phyloP scores from a whole-genome alignment of 64 coral and sea anemone genomes.

The Platygyra sinensis region DNA sequence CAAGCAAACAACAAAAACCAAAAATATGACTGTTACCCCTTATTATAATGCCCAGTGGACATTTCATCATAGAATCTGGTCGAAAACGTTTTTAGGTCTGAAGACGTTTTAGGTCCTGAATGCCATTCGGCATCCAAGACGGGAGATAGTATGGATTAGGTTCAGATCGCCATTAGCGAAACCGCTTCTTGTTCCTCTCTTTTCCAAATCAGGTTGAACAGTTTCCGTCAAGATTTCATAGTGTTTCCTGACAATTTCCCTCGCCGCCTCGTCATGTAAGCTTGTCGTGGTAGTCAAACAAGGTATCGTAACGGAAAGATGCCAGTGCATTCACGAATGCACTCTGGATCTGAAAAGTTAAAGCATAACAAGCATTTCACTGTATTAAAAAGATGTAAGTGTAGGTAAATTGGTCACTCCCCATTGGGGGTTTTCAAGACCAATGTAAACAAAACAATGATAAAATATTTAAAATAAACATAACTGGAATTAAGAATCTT shows the following conservation, averaged over 20 bases:
- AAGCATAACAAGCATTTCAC: too few species aligned
- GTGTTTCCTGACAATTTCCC: neutral
- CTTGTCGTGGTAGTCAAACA: slow-evolving; percentile 31
- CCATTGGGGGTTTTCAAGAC: too few species aligned
- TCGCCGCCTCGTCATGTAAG: neutral
- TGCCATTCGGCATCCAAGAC: slow-evolving; percentile 49
- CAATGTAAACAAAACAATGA: too few species aligned
- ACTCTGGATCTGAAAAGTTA: slow-evolving; percentile 17
- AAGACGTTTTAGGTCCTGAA: slow-evolving; percentile 14
- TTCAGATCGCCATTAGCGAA: slow-evolving; percentile 16
- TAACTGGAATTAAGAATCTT: too few species aligned
- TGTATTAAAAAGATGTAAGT: too few species aligned
- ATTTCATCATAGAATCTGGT: too few species aligned
- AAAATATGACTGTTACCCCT: too few species aligned
- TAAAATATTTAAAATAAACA: too few species aligned
- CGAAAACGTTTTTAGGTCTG: too few species aligned
- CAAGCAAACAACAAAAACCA: too few species aligned
- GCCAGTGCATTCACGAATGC: neutral
- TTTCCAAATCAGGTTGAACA: slow-evolving; percentile 1
- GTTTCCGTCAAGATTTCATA: neutral
- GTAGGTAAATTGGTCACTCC: too few species aligned
- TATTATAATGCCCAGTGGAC: too few species aligned
- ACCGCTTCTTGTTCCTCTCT: slow-evolving; percentile 32
- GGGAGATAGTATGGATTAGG: slow-evolving; percentile 51
- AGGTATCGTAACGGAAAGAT: slow-evolving; percentile 8